Evolutionary conservation across 2,113 vertebrate species (phyloP).

Genomic region (Montifringilla adamsi): DNA sequence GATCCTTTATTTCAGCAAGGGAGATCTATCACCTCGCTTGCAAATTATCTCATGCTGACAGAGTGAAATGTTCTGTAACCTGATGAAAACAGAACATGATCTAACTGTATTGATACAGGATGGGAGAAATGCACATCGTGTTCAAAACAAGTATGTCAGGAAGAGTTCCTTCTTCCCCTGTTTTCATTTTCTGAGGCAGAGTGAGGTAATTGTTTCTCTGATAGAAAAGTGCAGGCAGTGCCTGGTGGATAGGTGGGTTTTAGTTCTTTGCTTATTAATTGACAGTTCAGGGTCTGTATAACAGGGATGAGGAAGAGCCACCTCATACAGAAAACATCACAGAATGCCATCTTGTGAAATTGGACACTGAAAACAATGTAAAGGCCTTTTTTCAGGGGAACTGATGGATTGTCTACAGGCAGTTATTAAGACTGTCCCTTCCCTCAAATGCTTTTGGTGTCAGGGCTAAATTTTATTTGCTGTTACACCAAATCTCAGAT

Average conservation of each 20-base stretch:
- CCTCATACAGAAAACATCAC: not conserved
- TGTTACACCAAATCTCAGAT: not conserved
- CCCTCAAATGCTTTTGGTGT: not conserved
- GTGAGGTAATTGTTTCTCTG: constrained; percentile 10
- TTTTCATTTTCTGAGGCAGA: not conserved
- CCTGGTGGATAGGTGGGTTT: not conserved
- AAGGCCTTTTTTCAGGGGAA: not conserved
- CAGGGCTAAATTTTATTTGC: not conserved
- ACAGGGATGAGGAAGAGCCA: not conserved
- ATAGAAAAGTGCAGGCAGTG: not conserved
- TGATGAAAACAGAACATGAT: constrained; percentile 9
- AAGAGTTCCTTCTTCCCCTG: not conserved
- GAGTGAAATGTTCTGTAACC: constrained; percentile 29
- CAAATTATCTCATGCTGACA: constrained; percentile 32
- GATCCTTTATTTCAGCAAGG: constrained; percentile 44
- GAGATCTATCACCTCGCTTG: constrained; percentile 9
- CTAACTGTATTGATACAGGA: not conserved
- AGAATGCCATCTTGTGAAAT: not conserved
- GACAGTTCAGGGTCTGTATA: not conserved
- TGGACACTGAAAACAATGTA: not conserved
- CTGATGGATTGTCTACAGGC: not conserved
- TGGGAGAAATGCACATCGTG: not conserved
- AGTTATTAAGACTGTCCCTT: not conserved
- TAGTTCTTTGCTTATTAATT: not conserved
- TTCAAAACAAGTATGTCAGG: not conserved